Evolutionary conservation across 2,113 vertebrate genomes (phyloP).

Genomic region (Sinocyclocheilus maitianheensis): DNA sequence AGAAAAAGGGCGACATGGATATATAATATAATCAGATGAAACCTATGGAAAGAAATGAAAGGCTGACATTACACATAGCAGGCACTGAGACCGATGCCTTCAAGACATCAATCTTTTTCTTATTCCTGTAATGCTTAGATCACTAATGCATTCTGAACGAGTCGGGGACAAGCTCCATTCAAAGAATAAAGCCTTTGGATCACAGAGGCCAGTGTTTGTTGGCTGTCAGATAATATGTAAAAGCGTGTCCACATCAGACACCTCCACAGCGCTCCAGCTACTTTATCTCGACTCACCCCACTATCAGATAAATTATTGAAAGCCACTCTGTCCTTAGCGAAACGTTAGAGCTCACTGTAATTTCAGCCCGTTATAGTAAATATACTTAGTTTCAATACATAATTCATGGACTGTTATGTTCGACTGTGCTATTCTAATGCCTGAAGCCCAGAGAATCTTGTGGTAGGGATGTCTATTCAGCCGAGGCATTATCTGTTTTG

Average conservation of each 20-base stretch:
- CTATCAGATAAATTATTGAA: slow-evolving; percentile 53
- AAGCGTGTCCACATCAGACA: slow-evolving; percentile 17
- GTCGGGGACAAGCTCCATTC: neutral
- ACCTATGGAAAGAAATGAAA: neutral
- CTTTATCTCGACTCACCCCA: slow-evolving; percentile 17
- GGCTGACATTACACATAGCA: neutral
- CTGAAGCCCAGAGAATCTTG: neutral
- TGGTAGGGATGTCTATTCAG: neutral
- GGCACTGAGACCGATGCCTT: neutral
- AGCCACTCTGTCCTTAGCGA: slow-evolving; percentile 32
- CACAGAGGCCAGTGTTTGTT: neutral
- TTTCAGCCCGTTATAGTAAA: slow-evolving; percentile 15
- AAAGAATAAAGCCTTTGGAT: slow-evolving; percentile 19
- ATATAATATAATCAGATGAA: neutral
- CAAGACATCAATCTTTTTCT: neutral
- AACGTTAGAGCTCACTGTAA: slow-evolving; percentile 4
- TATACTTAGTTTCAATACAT: slow-evolving; percentile 43
- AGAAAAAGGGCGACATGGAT: neutral
- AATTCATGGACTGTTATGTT: slow-evolving; percentile 30
- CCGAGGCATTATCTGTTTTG: neutral
- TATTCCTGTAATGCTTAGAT: neutral
- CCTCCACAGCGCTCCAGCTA: slow-evolving; percentile 36
- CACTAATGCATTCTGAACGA: neutral
- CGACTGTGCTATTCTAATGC: neutral
- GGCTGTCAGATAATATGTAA: slow-evolving; percentile 8